Evolutionary conservation across 2,888 invertebrate genomes (phyloP).

Genomic region (Hirtodrosophila duncani): DNA sequence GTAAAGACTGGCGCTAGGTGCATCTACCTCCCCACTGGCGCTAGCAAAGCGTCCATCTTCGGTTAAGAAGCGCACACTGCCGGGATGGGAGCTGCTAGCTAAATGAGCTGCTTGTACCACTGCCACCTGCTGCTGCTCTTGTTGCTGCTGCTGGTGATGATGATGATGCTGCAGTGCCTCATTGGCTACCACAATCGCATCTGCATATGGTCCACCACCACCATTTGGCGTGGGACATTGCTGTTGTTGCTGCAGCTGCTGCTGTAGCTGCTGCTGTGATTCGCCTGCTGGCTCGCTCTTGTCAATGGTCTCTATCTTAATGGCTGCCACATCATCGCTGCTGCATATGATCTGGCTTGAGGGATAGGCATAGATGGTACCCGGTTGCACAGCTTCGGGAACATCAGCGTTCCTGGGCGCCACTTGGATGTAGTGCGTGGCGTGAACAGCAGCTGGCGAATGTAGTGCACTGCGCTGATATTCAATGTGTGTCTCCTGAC

Average conservation of each 20-base stretch:
- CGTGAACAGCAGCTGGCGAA: slow-evolving; percentile 53
- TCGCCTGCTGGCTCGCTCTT: slow-evolving; percentile 64
- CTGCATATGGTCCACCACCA: slow-evolving; percentile 51
- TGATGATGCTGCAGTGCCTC: slow-evolving; percentile 61
- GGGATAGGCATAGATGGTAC: slow-evolving; percentile 66
- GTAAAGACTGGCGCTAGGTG: slow-evolving; percentile 39
- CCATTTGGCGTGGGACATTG: slow-evolving; percentile 73
- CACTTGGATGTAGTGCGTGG: slow-evolving; percentile 73
- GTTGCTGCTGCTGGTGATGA: slow-evolving; percentile 55
- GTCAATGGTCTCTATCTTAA: slow-evolving; percentile 76
- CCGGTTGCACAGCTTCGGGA: slow-evolving; percentile 44
- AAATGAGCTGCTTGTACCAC: slow-evolving; percentile 32
- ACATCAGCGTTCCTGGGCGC: slow-evolving; percentile 72
- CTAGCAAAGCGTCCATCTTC: slow-evolving; percentile 60
- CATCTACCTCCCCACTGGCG: slow-evolving; percentile 27
- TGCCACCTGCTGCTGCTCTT: slow-evolving; percentile 43
- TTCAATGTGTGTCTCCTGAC: slow-evolving; percentile 55
- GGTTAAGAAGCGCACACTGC: slow-evolving; percentile 44
- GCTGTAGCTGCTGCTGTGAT: slow-evolving; percentile 40
- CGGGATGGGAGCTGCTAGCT: slow-evolving; percentile 24
- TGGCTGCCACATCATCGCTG: slow-evolving; percentile 63
- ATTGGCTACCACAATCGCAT: slow-evolving; percentile 66
- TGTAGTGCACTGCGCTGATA: slow-evolving; percentile 66
- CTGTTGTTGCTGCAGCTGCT: slow-evolving; percentile 52
- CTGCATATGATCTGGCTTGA: slow-evolving; percentile 71